Evolutionary conservation across 2,797 vertebrate species (phyloP), one percentile per base, ranked within the genome.

Genomic region (Synanceia verrucosa): DNA sequence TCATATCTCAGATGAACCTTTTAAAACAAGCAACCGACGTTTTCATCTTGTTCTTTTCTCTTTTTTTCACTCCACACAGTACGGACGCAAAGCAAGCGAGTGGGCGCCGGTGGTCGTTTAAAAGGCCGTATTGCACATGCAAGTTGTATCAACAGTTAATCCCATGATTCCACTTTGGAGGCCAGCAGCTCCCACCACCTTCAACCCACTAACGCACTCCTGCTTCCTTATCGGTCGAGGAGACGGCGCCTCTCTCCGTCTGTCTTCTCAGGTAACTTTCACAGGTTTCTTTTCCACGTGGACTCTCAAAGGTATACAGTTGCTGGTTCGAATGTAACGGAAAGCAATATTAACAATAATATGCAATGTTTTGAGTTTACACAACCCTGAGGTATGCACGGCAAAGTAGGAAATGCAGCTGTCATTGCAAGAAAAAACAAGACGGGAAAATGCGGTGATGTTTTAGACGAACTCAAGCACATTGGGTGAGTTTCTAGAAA

Each of bases 41-140:
- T 13, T 11, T 13, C n/a, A 11, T 12, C 12, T 4, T 37, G 21
- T 6, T 47, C 6, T 36, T 41, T 19, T 2, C 18, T 24, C 8
- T 9, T n/a, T 16, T 50, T 52, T 29, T 57, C 5, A 0, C n/a
- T 34, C 23, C 48, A 9, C 36, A 2, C 92, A 95, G 94, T 95
- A 95, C 2, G 94, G 94, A 85, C 89, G 83, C 21, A 88, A 2
- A 39, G 31, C 16, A 1, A 93, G 91, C 6, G 89, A 95, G 1
- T 95, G 94, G 94, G 92, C 94, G 0, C 93, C 93, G 0, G 70
- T 94, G 79, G 90, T 93, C 3, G 67, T 72, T 26, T 95, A 85
- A 90, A 43, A 6, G 56, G 57, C 70, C 9, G 1, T 1, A 43
- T 67, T 75, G 64, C 79, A 86, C 81, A 74, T 5, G 33, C 63